Evolutionary conservation across 2,797 vertebrate species (phyloP).

Genomic region (Anguilla marmorata): DNA sequence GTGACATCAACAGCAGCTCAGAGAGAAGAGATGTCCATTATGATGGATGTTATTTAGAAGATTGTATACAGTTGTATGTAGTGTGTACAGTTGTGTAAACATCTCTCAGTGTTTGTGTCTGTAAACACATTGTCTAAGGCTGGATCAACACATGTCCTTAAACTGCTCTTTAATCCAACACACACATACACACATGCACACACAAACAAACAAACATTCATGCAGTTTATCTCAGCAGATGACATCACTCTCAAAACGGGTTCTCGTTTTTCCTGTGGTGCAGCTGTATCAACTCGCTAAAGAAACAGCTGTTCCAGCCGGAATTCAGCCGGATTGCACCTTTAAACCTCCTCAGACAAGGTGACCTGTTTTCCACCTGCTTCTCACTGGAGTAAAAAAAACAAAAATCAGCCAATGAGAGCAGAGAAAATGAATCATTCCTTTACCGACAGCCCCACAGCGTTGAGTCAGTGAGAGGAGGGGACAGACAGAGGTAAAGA

Average conservation of each 20-base stretch:
- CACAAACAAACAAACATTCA: neutral
- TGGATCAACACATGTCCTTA: neutral
- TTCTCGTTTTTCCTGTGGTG: neutral
- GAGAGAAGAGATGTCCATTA: neutral
- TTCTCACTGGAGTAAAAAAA: neutral
- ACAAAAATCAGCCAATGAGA: neutral
- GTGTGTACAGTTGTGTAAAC: neutral
- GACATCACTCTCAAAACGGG: neutral
- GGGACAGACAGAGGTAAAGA: neutral
- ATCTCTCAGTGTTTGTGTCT: neutral
- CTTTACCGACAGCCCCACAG: neutral
- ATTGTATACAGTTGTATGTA: neutral
- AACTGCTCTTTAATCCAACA: neutral
- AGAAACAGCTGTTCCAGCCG: neutral
- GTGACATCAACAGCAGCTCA: neutral
- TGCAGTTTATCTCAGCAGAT: neutral
- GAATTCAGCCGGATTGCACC: neutral
- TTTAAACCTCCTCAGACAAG: neutral
- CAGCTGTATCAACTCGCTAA: neutral
- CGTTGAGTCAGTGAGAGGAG: neutral
- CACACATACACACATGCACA: neutral
- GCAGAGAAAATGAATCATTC: neutral
- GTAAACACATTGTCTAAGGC: neutral
- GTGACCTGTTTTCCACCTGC: slow-evolving; percentile 19
- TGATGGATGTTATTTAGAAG: neutral